Conservation (phyloP, 2,888 invertebrate species). For the Athalia circularis region DNA sequence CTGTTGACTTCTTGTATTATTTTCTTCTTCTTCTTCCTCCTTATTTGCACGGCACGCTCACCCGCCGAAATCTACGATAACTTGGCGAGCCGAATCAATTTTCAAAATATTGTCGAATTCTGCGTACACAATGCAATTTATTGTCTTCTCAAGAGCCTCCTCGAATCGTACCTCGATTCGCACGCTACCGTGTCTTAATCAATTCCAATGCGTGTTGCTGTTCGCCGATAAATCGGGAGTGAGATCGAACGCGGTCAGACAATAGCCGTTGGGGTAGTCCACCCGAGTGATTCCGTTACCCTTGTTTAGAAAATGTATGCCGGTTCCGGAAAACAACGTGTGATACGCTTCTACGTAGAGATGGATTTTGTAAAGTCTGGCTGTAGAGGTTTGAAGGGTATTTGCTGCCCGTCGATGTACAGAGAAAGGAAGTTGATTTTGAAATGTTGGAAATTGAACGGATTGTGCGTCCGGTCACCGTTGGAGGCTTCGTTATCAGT, state of each 20-base stretch:
- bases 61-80: conserved; percentile 49
- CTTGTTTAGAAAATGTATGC: conserved; percentile 51
- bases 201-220: conserved; percentile 51
- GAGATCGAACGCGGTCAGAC: conserved; percentile 59
- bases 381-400: conserved; percentile 31
- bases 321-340: conserved; percentile 54
- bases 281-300: conserved; percentile 48
- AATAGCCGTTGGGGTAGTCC: conserved; percentile 50
- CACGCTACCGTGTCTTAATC: conserved; percentile 54
- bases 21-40: too few relatives aligned
- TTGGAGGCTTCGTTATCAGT: conserved; percentile 54
- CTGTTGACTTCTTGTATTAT: too few relatives aligned
- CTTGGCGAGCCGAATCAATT: conserved; percentile 56
- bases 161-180: conserved; percentile 57
- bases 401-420: conserved; percentile 52
- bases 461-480: conserved; percentile 48
- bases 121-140: conserved; percentile 58
- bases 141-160: conserved; percentile 49
- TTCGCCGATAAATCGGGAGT: conserved; percentile 57
- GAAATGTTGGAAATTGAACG: conserved; percentile 49
- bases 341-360: conserved; percentile 54
- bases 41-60: background rate
- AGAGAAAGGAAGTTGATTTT: conserved; percentile 50
- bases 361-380: too few relatives aligned
- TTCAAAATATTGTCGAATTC: conserved; percentile 63